These are phyloP conservation scores for Melinaea menophilus DNA, from an alignment of 2,888 invertebrate genomes.

Conservation along the genomic window DNA sequence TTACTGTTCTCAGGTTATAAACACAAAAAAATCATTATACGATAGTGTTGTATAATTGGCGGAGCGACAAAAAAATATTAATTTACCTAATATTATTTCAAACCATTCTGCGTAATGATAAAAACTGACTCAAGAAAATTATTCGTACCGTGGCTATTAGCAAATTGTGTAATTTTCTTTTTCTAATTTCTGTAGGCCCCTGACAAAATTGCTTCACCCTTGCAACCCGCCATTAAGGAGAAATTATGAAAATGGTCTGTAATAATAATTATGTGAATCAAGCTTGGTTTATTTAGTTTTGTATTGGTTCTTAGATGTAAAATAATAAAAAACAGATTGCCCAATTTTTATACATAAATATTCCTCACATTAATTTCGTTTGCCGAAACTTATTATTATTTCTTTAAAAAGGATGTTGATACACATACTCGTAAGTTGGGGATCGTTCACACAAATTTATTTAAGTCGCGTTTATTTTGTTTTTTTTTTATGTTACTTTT, in stretches of 20 bases:
- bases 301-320: background rate
- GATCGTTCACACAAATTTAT: no score
- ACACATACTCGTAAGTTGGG: no score
- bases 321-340: background rate
- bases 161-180: constrained; percentile 75
- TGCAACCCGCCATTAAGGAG: constrained; percentile 62
- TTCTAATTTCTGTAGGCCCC: constrained; percentile 66
- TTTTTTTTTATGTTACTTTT: no score
- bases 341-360: background rate
- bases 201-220: constrained; percentile 67
- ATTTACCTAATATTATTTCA: background rate
- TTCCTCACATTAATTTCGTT: background rate
- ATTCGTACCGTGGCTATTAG: constrained; percentile 64
- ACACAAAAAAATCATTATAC: no score
- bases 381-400: no score
- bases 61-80: background rate
- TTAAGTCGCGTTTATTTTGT: no score
- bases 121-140: constrained; percentile 65
- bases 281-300: constrained; percentile 22
- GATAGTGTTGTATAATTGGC: no score
- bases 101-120: constrained; percentile 26
- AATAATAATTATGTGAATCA: constrained; percentile 36
- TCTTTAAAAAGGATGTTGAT: no score
- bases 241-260: constrained; percentile 61
- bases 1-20: no score